phyloP scores from a whole-genome alignment of 2,888 invertebrate species.

The Amphipyra tragopoginis region DNA sequence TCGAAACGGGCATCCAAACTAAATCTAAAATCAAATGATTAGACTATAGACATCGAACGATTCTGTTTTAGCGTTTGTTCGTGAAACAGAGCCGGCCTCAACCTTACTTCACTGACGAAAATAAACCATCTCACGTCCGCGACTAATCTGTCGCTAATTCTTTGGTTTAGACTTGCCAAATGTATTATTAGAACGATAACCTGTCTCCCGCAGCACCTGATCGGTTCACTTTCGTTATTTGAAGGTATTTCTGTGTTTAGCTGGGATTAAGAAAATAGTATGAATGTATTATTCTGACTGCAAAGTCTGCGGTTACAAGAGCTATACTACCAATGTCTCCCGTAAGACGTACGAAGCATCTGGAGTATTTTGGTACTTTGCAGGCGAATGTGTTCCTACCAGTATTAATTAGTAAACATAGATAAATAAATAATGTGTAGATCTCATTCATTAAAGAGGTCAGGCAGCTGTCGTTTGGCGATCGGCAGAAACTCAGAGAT shows the following conservation, averaged over 20 bases:
- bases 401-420: too few species aligned
- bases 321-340: too few species aligned
- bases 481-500: too few species aligned
- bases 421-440: too few species aligned
- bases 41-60: constrained; percentile 12
- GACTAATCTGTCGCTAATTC: constrained; percentile 71
- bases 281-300: neutral
- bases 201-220: constrained; percentile 55
- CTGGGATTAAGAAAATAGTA: neutral
- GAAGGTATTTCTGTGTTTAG: neutral
- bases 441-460: too few species aligned
- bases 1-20: neutral
- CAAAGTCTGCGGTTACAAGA: too few species aligned
- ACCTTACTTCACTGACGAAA: constrained; percentile 73
- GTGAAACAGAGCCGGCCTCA: constrained; percentile 66
- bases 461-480: too few species aligned
- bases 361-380: too few species aligned
- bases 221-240: constrained; percentile 30
- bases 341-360: too few species aligned
- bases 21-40: constrained; percentile 11
- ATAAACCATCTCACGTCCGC: constrained; percentile 71
- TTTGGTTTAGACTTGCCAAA: constrained; percentile 72
- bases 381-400: too few species aligned
- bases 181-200: constrained; percentile 69
- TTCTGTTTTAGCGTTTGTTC: constrained; percentile 47